Evolutionary conservation across 2,113 vertebrate species (phyloP).

Genomic region (Strigops habroptila): DNA sequence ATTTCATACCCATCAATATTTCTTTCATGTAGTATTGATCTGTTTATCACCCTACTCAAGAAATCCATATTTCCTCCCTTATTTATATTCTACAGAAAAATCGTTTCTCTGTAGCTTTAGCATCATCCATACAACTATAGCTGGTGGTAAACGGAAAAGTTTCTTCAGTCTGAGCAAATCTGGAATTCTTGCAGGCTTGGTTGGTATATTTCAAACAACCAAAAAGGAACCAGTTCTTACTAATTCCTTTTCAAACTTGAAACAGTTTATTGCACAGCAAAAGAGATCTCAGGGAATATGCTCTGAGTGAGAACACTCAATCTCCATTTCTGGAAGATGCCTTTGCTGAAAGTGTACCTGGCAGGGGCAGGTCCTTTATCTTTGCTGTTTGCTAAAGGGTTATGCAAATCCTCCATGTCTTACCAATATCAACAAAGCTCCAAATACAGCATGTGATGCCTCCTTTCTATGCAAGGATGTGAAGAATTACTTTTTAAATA

Average conservation of each 20-base stretch:
- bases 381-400: not conserved
- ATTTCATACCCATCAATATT: not conserved
- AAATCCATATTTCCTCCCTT: slow-evolving; percentile 51
- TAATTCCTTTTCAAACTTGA: not conserved
- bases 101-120: not conserved
- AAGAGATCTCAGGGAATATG: not conserved
- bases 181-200: not conserved
- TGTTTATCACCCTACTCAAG: slow-evolving; percentile 50
- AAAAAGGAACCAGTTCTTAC: not conserved
- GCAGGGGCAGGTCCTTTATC: not conserved
- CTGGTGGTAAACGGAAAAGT: not conserved
- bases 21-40: slow-evolving; percentile 61
- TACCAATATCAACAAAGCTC: not conserved
- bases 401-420: not conserved
- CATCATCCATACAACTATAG: not conserved
- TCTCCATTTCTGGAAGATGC: not conserved
- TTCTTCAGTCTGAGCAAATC: not conserved
- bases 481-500: not conserved
- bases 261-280: not conserved
- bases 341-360: not conserved
- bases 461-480: not conserved
- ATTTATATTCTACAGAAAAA: slow-evolving; percentile 55
- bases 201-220: not conserved
- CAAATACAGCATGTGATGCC: not conserved
- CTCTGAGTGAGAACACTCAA: not conserved